Conservation (phyloP, 2,888 invertebrate species). For the Campoletis raptor region DNA sequence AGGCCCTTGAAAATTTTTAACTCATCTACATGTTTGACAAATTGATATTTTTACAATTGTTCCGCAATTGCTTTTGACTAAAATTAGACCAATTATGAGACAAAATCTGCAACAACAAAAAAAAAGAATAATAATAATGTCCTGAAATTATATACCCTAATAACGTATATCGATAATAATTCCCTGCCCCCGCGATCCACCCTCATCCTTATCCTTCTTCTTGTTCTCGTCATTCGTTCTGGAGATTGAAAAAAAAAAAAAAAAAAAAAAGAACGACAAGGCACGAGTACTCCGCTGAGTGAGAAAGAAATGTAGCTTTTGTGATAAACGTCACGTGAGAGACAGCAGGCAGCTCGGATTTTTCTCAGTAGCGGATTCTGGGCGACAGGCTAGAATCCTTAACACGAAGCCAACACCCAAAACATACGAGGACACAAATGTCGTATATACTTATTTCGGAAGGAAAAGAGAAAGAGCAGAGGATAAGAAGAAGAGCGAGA, state of each 20-base stretch:
- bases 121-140: too few species aligned
- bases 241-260: not conserved
- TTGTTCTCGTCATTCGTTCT: too few species aligned
- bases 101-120: too few species aligned
- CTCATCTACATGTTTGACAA: too few species aligned
- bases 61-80: too few species aligned
- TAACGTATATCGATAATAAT: too few species aligned
- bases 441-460: constrained; percentile 24
- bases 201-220: too few species aligned
- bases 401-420: constrained; percentile 9
- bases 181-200: too few species aligned
- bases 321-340: constrained; percentile 41
- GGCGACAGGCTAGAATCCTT: constrained; percentile 38
- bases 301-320: constrained; percentile 16
- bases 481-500: not conserved
- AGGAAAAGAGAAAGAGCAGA: not conserved
- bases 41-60: too few species aligned
- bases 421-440: constrained; percentile 36
- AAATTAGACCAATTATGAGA: too few species aligned
- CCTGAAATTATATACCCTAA: too few species aligned
- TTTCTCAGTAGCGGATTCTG: constrained; percentile 27
- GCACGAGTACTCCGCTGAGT: constrained; percentile 13
- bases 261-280: not conserved
- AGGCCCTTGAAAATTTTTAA: too few species aligned
- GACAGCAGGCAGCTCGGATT: constrained; percentile 36